phyloP scores from a whole-genome alignment of 1,140 invertebrate genomes.

The Drosophila asahinai region DNA sequence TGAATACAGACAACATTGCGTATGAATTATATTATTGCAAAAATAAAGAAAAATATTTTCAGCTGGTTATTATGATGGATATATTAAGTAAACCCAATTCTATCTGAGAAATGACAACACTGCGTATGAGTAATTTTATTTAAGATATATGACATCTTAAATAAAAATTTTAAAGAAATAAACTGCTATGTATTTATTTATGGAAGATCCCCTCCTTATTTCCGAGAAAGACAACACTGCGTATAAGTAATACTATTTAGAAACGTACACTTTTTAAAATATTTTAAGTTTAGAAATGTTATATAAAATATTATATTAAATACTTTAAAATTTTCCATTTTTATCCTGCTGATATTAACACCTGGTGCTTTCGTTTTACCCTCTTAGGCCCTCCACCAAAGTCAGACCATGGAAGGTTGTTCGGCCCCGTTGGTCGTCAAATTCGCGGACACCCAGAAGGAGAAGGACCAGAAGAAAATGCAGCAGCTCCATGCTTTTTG shows the following conservation, averaged over 20 bases:
- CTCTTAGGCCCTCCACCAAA: constrained; percentile 94
- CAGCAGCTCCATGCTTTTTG: constrained; percentile 96
- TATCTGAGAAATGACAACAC: too few species aligned
- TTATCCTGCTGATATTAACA: not conserved
- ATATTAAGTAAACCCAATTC: too few species aligned
- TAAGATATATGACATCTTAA: too few species aligned
- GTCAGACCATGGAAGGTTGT: constrained; percentile 99
- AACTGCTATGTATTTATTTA: too few species aligned
- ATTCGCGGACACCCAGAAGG: constrained; percentile 99
- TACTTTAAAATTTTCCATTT: not conserved
- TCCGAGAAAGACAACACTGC: not conserved
- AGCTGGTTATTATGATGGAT: too few species aligned
- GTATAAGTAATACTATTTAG: constrained; percentile 15
- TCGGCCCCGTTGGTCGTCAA: constrained; percentile 98
- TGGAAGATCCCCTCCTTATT: too few species aligned
- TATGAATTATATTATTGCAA: not conserved
- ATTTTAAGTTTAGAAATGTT: too few species aligned
- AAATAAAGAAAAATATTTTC: too few species aligned
- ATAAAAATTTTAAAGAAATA: not conserved
- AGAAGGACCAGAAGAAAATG: constrained; percentile 98
- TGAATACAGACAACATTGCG: not conserved
- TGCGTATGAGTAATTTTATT: not conserved
- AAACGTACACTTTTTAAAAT: not conserved
- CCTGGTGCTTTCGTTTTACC: not conserved
- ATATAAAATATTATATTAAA: not conserved